phyloP scores from a whole-genome alignment of 2,797 vertebrate genomes.

The Carcharodon carcharias region DNA sequence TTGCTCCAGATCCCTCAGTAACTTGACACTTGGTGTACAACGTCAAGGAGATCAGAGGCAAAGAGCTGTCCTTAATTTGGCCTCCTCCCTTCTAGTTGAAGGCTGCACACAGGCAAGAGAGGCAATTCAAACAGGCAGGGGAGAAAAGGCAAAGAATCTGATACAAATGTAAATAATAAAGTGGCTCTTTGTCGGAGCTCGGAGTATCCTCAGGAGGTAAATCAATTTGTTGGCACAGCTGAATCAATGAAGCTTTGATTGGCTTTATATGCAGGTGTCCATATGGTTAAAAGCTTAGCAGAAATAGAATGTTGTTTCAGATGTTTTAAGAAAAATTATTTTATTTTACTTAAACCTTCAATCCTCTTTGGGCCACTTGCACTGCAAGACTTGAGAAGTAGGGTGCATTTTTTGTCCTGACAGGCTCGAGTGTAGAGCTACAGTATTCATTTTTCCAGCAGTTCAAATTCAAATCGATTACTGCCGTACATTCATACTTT shows the following conservation, averaged over 20 bases:
- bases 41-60: neutral
- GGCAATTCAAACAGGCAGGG: neutral
- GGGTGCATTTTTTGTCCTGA: slow-evolving; percentile 7
- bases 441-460: neutral
- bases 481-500: neutral
- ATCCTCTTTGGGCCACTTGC: slow-evolving; percentile 33
- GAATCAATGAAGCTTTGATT: slow-evolving; percentile 35
- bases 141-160: slow-evolving; percentile 24
- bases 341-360: slow-evolving; percentile 31
- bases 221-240: slow-evolving; percentile 44
- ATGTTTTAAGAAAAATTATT: slow-evolving; percentile 38
- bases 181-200: slow-evolving; percentile 26
- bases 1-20: neutral
- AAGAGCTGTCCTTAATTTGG: neutral
- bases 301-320: slow-evolving; percentile 41
- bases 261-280: slow-evolving; percentile 33
- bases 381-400: slow-evolving; percentile 31
- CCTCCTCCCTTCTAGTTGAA: neutral
- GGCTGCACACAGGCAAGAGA: neutral
- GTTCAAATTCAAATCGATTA: neutral
- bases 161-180: slow-evolving; percentile 32
- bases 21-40: neutral
- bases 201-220: slow-evolving; percentile 30
- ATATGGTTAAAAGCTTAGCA: slow-evolving; percentile 40
- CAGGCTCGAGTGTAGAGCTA: slow-evolving; percentile 10